Evolutionary conservation across 2,797 vertebrate genomes (phyloP), one percentile per base, ranked within the genome.

Genomic region (Rhynchonycteris naso): DNA sequence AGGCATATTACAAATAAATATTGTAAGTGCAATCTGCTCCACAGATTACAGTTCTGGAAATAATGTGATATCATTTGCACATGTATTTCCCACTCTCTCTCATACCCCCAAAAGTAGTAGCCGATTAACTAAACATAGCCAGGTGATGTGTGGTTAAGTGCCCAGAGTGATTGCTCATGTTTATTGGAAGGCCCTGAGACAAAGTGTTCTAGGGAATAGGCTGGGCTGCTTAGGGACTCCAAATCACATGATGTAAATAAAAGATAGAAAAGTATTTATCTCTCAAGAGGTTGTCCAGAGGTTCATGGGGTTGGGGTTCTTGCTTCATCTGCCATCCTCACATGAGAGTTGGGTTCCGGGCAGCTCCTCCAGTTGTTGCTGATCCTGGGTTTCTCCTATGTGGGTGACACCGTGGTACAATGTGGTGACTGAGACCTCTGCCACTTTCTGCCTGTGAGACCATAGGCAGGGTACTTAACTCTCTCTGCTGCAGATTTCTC

Each of bases 1-100:
- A 95, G 96, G 96, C 96, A 96, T 97, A 96, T 93, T 98, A 97
- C 94, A 97, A 97, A 98, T 94, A 97, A 97, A 98, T 97, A 98
- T 80, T 0, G 3, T 95, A 91, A 97, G 94, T 91, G 79, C 82
- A 94, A 95, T 96, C 93, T 96, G 90, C 92, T 95, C 79, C 58
- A 54, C 69, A 94, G 94, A 94, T 96, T 96, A 83, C 52, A 83
- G 90, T 72, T 81, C 86, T 97, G 86, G 88, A 97, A 96, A 95
- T 96, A 96, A 87, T 14, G 33, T 63, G 74, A 65, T 92, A 89
- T 93, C 79, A 72, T 50, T 93, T 92, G 82, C 78, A 88, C 30
- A 63, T 93, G 52, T 92, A 86, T 95, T 92, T 95, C 78, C n/a
- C 35, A n/a, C 78, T 52, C 71, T 50, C 18, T 10, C 43, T 30